Base-by-base conservation (phyloP, 2,797 vertebrate genomes). In the Florisuga fusca region DNA sequence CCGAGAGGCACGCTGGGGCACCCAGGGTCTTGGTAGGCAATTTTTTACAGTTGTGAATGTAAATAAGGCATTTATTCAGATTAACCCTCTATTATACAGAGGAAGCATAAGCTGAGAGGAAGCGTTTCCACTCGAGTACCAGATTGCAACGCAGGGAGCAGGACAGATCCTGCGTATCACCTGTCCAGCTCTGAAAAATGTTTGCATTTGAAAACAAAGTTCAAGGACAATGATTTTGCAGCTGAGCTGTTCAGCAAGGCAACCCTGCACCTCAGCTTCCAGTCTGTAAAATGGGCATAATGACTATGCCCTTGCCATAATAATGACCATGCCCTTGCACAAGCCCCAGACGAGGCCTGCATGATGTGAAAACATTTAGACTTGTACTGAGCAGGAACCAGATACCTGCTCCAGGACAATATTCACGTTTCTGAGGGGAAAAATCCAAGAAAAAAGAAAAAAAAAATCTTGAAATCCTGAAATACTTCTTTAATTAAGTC, bases 51-150 rank as follows among this genome's bases (percentile, higher is more conserved):
- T 75, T 66, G 53, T 14, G 17, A 88, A 90, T 87, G 87, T 78
- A 94, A 96, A 96, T 91, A 96, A 82, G 79, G 50, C 43, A 33
- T 86, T 89, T 91, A 62, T 91, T 92, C 77, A 94, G 92, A 94
- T 80, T 91, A 91, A 94, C 55, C 75, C 78, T 83, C 68, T 72
- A 8, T 87, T 85, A 62, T 15, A 68, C 79, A 66, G 76, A 78
- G 78, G 55, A 95, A 89, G 84, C 22, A 13, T 27, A 48, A 64
- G n/a, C 22, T 33, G 31, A 23, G 36, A 74, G 51, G 75, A 83
- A 83, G 75, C 29, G 1, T 10, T 53, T 41, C 53, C 1, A 2
- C 76, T 64, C 12, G 21, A 77, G 31, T 8, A 23, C 36, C 0
- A 4, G 33, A 38, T 3, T 22, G 69, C 69, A 15, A 18, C 13